Percentiles rank a stretch among this genome's conserved stretches.
Conservation (phyloP, 1,140 invertebrate genomes). For the Apis dorsata region DNA sequence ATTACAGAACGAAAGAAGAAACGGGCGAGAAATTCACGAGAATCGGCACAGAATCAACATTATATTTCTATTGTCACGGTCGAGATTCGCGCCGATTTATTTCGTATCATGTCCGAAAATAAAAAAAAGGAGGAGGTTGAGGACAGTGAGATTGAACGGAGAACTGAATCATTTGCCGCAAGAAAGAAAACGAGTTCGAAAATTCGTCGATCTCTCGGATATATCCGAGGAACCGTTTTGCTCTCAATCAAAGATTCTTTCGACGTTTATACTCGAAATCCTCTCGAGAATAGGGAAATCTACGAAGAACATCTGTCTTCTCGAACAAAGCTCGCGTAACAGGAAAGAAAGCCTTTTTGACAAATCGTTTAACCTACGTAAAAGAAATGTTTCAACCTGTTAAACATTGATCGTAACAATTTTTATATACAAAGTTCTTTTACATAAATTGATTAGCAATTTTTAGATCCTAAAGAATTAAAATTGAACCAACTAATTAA, state of each 20-base stretch:
- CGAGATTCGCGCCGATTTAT: not conserved
- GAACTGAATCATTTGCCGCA: not conserved
- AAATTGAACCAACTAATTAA: too few species aligned
- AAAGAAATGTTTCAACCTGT: not conserved
- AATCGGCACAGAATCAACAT: not conserved
- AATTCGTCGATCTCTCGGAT: too few species aligned
- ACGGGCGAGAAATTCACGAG: too few species aligned
- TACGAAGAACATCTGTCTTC: not conserved
- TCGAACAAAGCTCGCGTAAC: not conserved
- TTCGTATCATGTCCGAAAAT: conserved; percentile 19
- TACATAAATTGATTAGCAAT: too few species aligned
- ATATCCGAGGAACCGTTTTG: not conserved
- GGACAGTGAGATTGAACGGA: not conserved
- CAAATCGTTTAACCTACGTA: not conserved
- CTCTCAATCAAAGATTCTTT: not conserved
- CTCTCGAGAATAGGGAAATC: not conserved
- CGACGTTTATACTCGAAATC: not conserved
- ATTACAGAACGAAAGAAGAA: not conserved
- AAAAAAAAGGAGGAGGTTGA: not conserved
- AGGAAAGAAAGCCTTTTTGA: not conserved
- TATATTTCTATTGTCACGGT: not conserved
- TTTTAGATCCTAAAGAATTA: too few species aligned
- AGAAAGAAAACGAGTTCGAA: too few species aligned
- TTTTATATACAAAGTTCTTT: too few species aligned
- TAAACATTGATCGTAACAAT: too few species aligned